Evolutionary conservation across 2,113 vertebrate genomes (phyloP).

Genomic region (Tympanuchus pallidicinctus): DNA sequence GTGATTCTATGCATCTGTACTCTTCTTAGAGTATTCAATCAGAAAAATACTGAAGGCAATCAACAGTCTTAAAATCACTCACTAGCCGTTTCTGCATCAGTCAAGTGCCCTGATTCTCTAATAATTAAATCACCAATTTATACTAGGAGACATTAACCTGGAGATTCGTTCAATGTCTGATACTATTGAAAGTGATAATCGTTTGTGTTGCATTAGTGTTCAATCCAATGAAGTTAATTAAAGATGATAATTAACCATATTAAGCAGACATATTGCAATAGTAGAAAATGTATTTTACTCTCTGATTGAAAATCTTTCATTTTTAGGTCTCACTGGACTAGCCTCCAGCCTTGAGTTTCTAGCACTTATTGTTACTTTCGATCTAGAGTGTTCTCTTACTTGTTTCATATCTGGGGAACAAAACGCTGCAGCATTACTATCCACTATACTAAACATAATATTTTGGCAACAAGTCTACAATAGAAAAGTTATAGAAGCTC

Average conservation of each 20-base stretch:
- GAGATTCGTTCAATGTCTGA: background rate
- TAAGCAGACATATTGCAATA: background rate
- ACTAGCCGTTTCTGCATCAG: background rate
- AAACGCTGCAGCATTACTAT: background rate
- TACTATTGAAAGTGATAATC: background rate
- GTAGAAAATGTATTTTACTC: background rate
- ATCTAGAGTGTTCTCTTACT: background rate
- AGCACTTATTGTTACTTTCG: background rate
- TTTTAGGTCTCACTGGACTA: background rate
- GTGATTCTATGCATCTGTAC: background rate
- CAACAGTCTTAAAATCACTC: background rate
- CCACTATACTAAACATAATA: background rate
- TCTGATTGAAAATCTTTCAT: background rate
- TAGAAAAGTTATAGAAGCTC: background rate
- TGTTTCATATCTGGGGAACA: background rate
- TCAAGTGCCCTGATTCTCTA: background rate
- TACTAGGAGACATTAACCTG: background rate
- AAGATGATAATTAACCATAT: background rate
- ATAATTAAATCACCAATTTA: background rate
- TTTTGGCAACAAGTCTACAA: background rate
- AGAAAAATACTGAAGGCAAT: background rate
- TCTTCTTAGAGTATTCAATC: background rate
- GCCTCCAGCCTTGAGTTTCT: background rate
- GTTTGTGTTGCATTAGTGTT: background rate
- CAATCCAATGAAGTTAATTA: background rate